Evolutionary conservation across 2,113 vertebrate species (phyloP).

Genomic region (Rafetus swinhoei): DNA sequence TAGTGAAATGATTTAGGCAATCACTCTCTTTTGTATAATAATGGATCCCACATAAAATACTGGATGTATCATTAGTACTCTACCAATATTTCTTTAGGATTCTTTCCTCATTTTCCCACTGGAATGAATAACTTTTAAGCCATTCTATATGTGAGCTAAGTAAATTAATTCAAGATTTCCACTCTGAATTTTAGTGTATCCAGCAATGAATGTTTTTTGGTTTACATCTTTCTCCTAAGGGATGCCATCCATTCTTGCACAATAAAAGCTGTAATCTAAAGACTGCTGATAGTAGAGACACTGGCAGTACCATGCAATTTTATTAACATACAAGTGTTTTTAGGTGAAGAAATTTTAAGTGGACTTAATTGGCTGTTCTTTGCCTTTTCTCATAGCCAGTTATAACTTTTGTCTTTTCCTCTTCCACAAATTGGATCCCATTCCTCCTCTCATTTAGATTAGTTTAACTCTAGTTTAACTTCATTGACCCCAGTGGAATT

Average conservation of each 20-base stretch:
- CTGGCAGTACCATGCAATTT: conserved; percentile 19
- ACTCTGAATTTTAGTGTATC: conserved; percentile 47
- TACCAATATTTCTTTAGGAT: conserved; percentile 30
- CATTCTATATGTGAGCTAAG: conserved; percentile 46
- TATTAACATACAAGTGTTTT: conserved; percentile 29
- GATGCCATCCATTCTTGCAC: conserved; percentile 38
- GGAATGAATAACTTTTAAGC: conserved; percentile 61
- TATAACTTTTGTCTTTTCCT: neutral
- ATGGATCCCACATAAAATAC: conserved; percentile 47
- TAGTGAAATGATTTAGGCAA: conserved; percentile 39
- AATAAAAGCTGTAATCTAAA: conserved; percentile 43
- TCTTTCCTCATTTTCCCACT: conserved; percentile 49
- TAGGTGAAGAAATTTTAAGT: conserved; percentile 35
- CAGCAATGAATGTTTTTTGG: conserved; percentile 53
- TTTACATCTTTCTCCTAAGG: conserved; percentile 55
- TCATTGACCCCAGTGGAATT: conserved; percentile 15
- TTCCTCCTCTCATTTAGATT: conserved; percentile 14
- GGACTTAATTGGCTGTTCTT: conserved; percentile 24
- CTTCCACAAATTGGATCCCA: conserved; percentile 5
- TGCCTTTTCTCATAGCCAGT: conserved; percentile 5
- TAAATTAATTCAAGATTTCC: conserved; percentile 62
- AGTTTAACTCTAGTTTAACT: conserved; percentile 6
- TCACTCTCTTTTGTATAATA: conserved; percentile 38
- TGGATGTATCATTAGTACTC: conserved; percentile 42
- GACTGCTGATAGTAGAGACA: conserved; percentile 12